These are phyloP conservation scores for Ericerus pela DNA, from an alignment of 1,140 invertebrate species.

Conservation along the genomic window DNA sequence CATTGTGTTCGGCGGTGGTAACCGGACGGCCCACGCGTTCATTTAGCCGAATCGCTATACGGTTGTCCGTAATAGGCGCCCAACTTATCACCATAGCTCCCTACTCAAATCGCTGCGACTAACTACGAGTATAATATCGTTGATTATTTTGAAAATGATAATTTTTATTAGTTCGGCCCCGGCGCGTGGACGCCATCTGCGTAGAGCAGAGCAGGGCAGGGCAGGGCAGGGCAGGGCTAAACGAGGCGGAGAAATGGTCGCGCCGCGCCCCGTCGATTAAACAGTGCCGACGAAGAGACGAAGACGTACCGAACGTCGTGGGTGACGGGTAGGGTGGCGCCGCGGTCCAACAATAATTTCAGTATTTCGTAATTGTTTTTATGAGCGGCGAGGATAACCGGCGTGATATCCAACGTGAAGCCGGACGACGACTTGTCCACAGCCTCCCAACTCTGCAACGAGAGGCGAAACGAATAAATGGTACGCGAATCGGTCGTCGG, in stretches of 20 bases:
- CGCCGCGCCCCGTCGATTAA: background rate
- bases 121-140: background rate
- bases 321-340: slow-evolving; percentile 69
- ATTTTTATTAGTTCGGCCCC: background rate
- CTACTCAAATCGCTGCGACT: no score
- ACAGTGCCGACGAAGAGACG: background rate
- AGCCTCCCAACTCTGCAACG: slow-evolving; percentile 63
- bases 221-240: background rate
- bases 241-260: background rate
- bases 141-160: background rate
- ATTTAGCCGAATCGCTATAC: no score
- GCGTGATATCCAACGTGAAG: slow-evolving; percentile 79
- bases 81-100: no score
- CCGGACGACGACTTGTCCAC: slow-evolving; percentile 62
- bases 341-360: slow-evolving; percentile 72
- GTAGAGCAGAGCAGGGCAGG: background rate
- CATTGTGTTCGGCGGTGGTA: no score
- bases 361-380: slow-evolving; percentile 87
- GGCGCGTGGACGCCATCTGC: background rate
- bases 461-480: no score
- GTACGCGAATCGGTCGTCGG: no score
- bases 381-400: slow-evolving; percentile 73
- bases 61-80: no score
- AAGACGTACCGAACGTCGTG: slow-evolving; percentile 62
- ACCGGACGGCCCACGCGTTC: no score